A percentile compares a stretch with the other conserved stretches of the same genome.
Conservation (phyloP, 2,797 vertebrate species). For the Falco rusticolus region DNA sequence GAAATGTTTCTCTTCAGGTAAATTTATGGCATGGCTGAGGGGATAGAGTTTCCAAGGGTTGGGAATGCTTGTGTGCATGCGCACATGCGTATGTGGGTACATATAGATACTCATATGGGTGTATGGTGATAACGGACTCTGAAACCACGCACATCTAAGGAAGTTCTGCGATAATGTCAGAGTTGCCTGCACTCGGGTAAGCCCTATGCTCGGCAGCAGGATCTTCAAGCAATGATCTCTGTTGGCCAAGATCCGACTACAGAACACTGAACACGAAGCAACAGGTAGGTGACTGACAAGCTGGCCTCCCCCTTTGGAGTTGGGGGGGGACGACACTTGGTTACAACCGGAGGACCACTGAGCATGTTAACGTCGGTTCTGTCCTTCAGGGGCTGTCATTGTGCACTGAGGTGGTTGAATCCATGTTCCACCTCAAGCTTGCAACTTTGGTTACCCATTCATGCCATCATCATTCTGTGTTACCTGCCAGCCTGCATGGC, state of each 20-base stretch:
- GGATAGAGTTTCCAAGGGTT: neutral
- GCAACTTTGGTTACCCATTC: neutral
- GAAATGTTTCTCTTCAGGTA: neutral
- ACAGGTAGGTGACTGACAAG: neutral
- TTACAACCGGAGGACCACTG: neutral
- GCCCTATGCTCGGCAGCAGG: neutral
- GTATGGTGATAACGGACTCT: too few relatives aligned
- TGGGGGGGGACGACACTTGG: neutral
- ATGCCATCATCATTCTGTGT: fast-evolving
- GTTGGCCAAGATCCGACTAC: fast-evolving
- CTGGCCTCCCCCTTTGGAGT: fast-evolving
- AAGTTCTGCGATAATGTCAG: neutral
- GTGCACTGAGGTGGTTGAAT: neutral
- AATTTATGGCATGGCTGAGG: neutral
- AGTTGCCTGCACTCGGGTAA: neutral
- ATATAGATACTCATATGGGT: fast-evolving
- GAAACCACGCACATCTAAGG: fast-evolving
- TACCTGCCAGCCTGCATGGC: neutral
- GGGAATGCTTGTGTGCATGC: fast-evolving
- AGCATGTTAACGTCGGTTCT: neutral
- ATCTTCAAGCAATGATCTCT: neutral
- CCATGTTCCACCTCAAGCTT: neutral
- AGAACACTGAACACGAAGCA: neutral
- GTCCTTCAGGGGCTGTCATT: neutral
- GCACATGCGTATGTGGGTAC: fast-evolving